Percentiles rank a stretch among this genome's conserved stretches.
phyloP scores from a whole-genome alignment of 2,113 vertebrate species.

The Calcarius ornatus region DNA sequence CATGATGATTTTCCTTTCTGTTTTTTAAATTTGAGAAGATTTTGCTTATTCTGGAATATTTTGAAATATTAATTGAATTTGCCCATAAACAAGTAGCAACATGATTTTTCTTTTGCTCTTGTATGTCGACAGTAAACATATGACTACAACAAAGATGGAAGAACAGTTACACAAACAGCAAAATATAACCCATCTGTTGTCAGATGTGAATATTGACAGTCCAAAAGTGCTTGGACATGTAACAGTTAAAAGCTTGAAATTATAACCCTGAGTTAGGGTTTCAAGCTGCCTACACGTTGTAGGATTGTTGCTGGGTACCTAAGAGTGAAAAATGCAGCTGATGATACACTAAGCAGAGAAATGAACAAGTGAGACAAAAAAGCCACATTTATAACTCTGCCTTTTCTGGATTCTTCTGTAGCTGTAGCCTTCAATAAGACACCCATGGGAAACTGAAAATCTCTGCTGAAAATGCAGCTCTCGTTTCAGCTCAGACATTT shows the following conservation, averaged over 20 bases:
- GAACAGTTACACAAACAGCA: neutral
- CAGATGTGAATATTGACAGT: neutral
- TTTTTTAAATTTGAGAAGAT: neutral
- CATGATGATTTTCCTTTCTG: neutral
- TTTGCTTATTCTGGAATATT: neutral
- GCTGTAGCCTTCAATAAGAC: neutral
- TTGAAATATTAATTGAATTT: neutral
- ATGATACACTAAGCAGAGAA: neutral
- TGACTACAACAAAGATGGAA: neutral
- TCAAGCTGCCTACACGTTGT: neutral
- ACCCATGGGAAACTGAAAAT: neutral
- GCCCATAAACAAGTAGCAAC: neutral
- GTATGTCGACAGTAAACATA: neutral
- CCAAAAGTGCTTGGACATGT: neutral
- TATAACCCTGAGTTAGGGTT: neutral
- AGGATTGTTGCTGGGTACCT: neutral
- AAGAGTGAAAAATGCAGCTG: neutral
- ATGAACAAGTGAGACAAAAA: neutral
- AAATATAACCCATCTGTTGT: neutral
- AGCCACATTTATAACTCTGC: neutral
- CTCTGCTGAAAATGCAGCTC: neutral
- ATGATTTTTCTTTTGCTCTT: neutral
- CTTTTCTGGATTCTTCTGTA: neutral
- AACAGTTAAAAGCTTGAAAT: neutral
- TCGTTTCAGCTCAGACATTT: neutral